Base-by-base conservation (phyloP, 2,888 invertebrate species). In the Gortyna flavago region DNA sequence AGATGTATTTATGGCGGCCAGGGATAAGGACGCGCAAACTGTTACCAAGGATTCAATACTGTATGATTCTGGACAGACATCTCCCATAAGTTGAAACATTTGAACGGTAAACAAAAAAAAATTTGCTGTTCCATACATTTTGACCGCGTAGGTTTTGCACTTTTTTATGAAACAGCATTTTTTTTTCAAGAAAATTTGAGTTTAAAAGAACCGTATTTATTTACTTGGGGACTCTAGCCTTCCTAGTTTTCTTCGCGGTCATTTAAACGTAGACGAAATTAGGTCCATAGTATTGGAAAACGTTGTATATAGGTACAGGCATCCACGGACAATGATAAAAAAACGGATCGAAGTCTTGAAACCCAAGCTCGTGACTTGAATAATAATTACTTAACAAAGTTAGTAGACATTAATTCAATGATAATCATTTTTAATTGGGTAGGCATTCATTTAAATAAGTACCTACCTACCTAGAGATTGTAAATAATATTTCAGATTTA, bases 271-370 rank as follows among this genome's bases (percentile, higher is more conserved):
- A 59, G 57, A 66, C 66, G 13, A 66, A 41, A 65, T 61, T 41
- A 38, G n/a, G 66, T 79, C 18, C 32, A 25, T 11, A 61, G 44
- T 62, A 62, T 82, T 75, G 54, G 54, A 67, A 82, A 77, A 75
- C 66, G 35, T n/a, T 29, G 51, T 54, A 44, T 29, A n/a, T n/a
- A n/a, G n/a, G n/a, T n/a, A n/a, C n/a, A 61, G 9, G 62, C 61
- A 67, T 44, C 67, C 54, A 64, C 66, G 18, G 18, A 75, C 35
- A 48, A 6, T 21, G 41, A 18, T 62, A 32, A 11, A 66, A 81
- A 79, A 54, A 67, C 44, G 21, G 6, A 48, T 2, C 21, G 7
- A 67, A 57, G 48, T 77, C 38, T 11, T 51, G 38, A 79, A 75
- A 75, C 75, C 51, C 32, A n/a, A 16, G 25, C 32, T 41, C 75